Evolutionary conservation across 1,140 invertebrate species (phyloP).

Genomic region (Agrilus planipennis): DNA sequence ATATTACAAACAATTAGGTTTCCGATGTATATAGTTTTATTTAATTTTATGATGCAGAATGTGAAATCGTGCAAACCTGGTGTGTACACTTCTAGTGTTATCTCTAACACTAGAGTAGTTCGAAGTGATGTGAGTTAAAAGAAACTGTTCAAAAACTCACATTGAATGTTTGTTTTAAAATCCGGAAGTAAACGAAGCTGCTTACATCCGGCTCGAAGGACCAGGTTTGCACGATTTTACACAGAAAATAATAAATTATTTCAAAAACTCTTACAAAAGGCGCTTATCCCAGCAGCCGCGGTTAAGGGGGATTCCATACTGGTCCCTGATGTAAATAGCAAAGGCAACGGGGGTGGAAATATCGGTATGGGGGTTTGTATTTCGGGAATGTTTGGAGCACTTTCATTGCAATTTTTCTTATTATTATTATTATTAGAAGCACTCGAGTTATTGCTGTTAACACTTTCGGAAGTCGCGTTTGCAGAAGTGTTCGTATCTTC

Average conservation of each 20-base stretch:
- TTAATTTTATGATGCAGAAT: too few relatives aligned
- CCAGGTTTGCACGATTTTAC: too few relatives aligned
- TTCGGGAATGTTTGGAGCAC: conserved; percentile 2
- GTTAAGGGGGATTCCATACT: conserved; percentile 38
- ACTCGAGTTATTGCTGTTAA: not conserved
- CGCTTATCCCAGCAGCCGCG: conserved; percentile 44
- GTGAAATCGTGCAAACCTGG: too few relatives aligned
- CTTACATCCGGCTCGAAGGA: too few relatives aligned
- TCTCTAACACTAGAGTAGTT: too few relatives aligned
- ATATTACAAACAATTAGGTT: too few relatives aligned
- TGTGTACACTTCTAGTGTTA: too few relatives aligned
- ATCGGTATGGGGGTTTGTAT: conserved; percentile 23
- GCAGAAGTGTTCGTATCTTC: conserved; percentile 30
- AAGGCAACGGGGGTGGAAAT: conserved; percentile 26
- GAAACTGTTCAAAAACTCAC: too few relatives aligned
- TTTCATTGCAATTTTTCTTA: conserved; percentile 1
- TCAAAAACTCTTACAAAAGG: conserved; percentile 44
- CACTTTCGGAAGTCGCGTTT: not conserved
- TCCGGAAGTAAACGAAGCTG: too few relatives aligned
- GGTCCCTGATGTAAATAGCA: conserved; percentile 28
- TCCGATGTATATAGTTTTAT: too few relatives aligned
- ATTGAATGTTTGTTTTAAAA: too few relatives aligned
- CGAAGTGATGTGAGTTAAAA: too few relatives aligned
- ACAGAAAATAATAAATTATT: conserved; percentile 7
- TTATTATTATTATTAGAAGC: conserved; percentile 10